Conservation (phyloP, 1,140 invertebrate species). For the Prorops nasuta region DNA sequence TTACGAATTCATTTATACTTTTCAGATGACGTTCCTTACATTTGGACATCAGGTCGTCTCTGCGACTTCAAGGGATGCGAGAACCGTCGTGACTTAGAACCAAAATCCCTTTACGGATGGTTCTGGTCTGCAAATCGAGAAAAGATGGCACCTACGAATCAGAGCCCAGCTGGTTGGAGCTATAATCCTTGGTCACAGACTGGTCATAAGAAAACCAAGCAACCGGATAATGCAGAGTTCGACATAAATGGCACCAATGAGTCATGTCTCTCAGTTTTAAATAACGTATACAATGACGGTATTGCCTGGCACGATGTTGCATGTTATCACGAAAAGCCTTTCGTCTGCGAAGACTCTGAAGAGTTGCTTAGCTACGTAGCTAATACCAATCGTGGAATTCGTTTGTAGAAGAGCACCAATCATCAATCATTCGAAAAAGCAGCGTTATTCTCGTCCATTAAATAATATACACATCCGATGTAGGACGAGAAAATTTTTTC, state of each 20-base stretch:
- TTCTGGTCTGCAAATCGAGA: constrained; percentile 90
- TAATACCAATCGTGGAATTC: constrained; percentile 75
- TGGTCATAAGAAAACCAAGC: constrained; percentile 82
- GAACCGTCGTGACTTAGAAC: constrained; percentile 79
- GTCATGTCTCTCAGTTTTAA: constrained; percentile 80
- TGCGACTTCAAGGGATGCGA: constrained; percentile 93
- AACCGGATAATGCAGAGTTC: constrained; percentile 89
- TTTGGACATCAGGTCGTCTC: constrained; percentile 86
- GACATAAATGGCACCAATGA: constrained; percentile 87
- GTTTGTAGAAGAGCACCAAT: constrained; percentile 60
- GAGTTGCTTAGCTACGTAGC: constrained; percentile 81
- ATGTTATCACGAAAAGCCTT: constrained; percentile 88
- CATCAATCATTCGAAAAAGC: too few relatives aligned
- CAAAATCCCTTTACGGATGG: constrained; percentile 83
- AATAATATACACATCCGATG: not conserved
- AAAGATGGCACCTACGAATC: constrained; percentile 83
- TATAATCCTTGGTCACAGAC: constrained; percentile 87
- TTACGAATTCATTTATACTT: constrained; percentile 16
- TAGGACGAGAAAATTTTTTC: not conserved
- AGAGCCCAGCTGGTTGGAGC: constrained; percentile 64
- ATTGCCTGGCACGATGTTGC: constrained; percentile 91
- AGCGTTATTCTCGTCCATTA: too few relatives aligned
- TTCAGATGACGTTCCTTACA: constrained; percentile 85
- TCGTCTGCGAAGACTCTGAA: constrained; percentile 85
- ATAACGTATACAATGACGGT: constrained; percentile 89